Conservation (phyloP, 2,113 vertebrate genomes). For the Scatophagus argus region DNA sequence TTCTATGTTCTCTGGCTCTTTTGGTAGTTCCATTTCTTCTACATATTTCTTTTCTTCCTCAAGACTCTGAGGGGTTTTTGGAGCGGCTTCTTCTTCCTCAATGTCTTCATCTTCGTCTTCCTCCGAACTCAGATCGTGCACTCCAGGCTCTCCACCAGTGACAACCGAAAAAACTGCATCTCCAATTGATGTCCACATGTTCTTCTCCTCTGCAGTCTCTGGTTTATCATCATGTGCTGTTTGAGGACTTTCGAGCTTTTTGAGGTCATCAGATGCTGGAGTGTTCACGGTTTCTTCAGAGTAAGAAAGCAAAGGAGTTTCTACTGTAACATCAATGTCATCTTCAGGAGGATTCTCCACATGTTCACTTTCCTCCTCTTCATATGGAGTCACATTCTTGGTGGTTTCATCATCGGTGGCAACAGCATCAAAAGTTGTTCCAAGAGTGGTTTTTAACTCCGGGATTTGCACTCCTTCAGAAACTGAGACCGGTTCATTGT, state of each 20-base stretch:
- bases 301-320: conserved; percentile 83
- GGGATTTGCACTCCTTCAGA: conserved; percentile 82
- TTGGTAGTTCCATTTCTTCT: conserved; percentile 28
- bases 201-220: conserved; percentile 52
- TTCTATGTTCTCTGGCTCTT: conserved; percentile 38
- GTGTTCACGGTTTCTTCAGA: conserved; percentile 24
- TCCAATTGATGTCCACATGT: conserved; percentile 69
- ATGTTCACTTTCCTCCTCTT: conserved; percentile 81
- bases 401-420: conserved; percentile 89
- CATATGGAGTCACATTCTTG: conserved; percentile 83
- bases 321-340: conserved; percentile 53
- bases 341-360: conserved; percentile 64
- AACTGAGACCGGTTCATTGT: conserved; percentile 71
- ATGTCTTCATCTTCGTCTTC: conserved; percentile 73
- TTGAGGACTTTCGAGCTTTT: conserved; percentile 28
- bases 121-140: conserved; percentile 47
- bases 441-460: conserved; percentile 88
- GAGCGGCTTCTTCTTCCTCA: conserved; percentile 46
- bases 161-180: conserved; percentile 81
- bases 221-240: conserved; percentile 55
- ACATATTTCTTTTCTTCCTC: conserved; percentile 24
- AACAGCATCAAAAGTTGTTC: conserved; percentile 89
- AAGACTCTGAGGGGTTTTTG: conserved; percentile 15
- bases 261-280: conserved; percentile 25
- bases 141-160: conserved; percentile 65